Percentiles rank a stretch among this genome's conserved stretches.
Evolutionary conservation across 2,888 invertebrate species (phyloP).

Genomic region (Polydesmus complanatus): DNA sequence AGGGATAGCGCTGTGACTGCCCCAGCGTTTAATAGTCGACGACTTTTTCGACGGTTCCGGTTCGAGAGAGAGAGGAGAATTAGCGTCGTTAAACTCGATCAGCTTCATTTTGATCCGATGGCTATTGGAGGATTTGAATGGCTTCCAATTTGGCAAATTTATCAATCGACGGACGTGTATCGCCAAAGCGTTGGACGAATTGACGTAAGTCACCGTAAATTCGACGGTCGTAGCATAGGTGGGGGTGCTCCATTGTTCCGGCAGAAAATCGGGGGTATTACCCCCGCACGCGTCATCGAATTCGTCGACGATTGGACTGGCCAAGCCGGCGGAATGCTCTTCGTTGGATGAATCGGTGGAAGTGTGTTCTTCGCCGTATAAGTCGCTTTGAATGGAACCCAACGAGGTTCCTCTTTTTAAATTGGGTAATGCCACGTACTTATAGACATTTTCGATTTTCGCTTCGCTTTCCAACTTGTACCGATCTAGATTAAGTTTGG

Average conservation of each 20-base stretch:
- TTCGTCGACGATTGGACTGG: not conserved
- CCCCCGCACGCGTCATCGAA: too few relatives aligned
- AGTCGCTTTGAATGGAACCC: not conserved
- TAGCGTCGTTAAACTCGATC: not conserved
- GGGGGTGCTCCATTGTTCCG: conserved; percentile 5
- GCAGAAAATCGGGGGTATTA: not conserved
- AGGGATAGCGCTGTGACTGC: not conserved
- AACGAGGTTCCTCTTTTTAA: not conserved
- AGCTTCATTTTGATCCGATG: conserved; percentile 4
- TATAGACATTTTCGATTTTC: too few relatives aligned
- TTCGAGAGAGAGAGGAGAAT: not conserved
- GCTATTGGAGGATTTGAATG: not conserved
- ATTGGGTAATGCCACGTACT: too few relatives aligned
- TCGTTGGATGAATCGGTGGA: not conserved
- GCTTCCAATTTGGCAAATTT: not conserved
- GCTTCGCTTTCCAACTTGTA: too few relatives aligned
- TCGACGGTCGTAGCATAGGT: not conserved
- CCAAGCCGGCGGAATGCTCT: not conserved
- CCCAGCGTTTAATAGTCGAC: not conserved
- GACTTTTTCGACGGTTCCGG: not conserved
- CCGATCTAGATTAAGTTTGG: too few relatives aligned
- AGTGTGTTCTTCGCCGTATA: not conserved
- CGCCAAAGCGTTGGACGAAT: not conserved
- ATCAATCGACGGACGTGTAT: conserved; percentile 3
- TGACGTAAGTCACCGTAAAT: conserved; percentile 3